Evolutionary conservation across 2,797 vertebrate genomes (phyloP).

Genomic region (Sebastes umbrosus): DNA sequence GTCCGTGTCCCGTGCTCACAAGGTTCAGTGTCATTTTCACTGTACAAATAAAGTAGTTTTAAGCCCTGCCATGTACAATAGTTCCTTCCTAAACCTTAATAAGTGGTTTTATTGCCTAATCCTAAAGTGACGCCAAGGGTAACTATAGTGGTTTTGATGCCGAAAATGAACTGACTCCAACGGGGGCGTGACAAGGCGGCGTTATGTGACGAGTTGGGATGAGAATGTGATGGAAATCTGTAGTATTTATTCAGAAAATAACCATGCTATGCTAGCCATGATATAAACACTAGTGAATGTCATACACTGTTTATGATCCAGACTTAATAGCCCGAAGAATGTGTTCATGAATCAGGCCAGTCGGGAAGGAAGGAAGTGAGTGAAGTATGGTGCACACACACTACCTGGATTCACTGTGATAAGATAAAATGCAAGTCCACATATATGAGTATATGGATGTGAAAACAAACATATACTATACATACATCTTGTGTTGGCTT

Average conservation of each 20-base stretch:
- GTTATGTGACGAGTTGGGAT: fast-evolving
- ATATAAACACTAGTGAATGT: not conserved
- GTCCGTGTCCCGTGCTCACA: too few relatives aligned
- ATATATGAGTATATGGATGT: not conserved
- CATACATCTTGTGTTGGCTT: not conserved
- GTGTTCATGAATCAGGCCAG: too few relatives aligned
- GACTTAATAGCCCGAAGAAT: too few relatives aligned
- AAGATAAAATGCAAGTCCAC: not conserved
- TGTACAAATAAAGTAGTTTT: fast-evolving
- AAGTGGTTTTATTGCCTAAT: too few relatives aligned
- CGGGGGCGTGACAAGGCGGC: too few relatives aligned
- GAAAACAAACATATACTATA: not conserved
- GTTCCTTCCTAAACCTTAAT: too few relatives aligned
- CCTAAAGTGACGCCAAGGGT: too few relatives aligned
- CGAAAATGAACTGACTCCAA: too few relatives aligned
- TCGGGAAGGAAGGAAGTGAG: too few relatives aligned
- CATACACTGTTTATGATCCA: not conserved
- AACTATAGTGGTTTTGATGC: too few relatives aligned
- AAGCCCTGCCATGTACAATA: too few relatives aligned
- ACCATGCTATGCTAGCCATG: not conserved
- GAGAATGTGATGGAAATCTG: not conserved
- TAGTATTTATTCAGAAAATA: not conserved
- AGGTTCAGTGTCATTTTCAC: too few relatives aligned
- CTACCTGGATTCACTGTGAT: not conserved
- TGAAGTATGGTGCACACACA: not conserved